Percentiles rank a stretch among this genome's conserved stretches.
phyloP scores from a whole-genome alignment of 2,888 invertebrate species.

The Athalia cordata region DNA sequence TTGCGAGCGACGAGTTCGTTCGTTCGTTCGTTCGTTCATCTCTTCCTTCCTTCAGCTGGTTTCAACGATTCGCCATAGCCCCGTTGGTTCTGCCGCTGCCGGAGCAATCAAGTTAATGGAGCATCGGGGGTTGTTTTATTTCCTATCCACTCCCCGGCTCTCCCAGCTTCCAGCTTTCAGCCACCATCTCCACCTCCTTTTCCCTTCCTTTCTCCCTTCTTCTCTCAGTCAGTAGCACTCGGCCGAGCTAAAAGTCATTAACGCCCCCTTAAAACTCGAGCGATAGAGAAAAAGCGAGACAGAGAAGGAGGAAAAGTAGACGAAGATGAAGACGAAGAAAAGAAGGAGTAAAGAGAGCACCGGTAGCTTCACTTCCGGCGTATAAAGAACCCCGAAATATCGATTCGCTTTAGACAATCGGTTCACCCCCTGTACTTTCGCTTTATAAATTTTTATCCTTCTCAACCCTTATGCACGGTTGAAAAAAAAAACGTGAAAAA shows the following conservation, averaged over 20 bases:
- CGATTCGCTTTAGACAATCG: not conserved
- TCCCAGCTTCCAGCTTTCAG: slow-evolving; percentile 16
- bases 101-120: slow-evolving; percentile 63
- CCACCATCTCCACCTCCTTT: slow-evolving; percentile 35
- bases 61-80: not conserved
- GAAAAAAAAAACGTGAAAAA: no score
- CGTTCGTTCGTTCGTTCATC: slow-evolving; percentile 2
- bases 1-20: not conserved
- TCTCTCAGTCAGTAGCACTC: slow-evolving; percentile 47
- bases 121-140: slow-evolving; percentile 58
- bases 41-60: not conserved
- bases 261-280: slow-evolving; percentile 20
- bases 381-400: slow-evolving; percentile 13
- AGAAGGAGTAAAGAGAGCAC: slow-evolving; percentile 12
- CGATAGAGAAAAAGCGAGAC: slow-evolving; percentile 1
- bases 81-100: slow-evolving; percentile 42
- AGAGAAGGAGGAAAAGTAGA: slow-evolving; percentile 23
- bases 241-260: slow-evolving; percentile 42
- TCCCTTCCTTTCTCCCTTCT: slow-evolving; percentile 29
- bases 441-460: not conserved
- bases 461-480: not conserved
- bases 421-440: not conserved
- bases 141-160: slow-evolving; percentile 49
- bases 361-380: not conserved
- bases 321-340: slow-evolving; percentile 18